These are phyloP conservation scores for Leptonema lineaticorne DNA, from an alignment of 1,140 invertebrate genomes.

Conservation along the genomic window DNA sequence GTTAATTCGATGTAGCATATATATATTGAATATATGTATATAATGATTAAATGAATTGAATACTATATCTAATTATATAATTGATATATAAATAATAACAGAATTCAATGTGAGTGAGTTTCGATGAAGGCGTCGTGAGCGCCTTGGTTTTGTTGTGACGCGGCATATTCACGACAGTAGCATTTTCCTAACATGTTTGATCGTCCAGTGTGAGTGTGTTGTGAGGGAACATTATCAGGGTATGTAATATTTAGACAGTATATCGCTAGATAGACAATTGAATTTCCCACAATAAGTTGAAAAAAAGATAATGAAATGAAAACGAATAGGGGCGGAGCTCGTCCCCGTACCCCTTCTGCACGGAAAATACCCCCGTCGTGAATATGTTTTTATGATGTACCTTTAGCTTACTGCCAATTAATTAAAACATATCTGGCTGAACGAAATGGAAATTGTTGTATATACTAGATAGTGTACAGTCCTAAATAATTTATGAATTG, in stretches of 20 bases:
- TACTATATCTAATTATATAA: constrained; percentile 27
- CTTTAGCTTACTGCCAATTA: constrained; percentile 44
- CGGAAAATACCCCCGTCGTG: constrained; percentile 30
- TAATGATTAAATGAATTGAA: constrained; percentile 36
- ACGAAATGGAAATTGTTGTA: constrained; percentile 48
- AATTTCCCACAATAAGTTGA: constrained; percentile 34
- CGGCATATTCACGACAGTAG: constrained; percentile 16
- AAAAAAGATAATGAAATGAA: too few species aligned
- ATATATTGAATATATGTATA: constrained; percentile 42
- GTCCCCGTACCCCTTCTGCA: constrained; percentile 11
- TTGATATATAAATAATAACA: constrained; percentile 32
- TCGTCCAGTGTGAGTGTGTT: constrained; percentile 14
- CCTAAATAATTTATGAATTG: constrained; percentile 58
- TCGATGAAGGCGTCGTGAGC: too few species aligned
- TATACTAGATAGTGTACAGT: constrained; percentile 61
- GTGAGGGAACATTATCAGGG: constrained; percentile 39
- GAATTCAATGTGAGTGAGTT: constrained; percentile 17
- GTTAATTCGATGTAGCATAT: constrained; percentile 42
- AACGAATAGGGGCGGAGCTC: not conserved
- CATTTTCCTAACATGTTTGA: too few species aligned
- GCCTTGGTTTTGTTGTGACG: constrained; percentile 40
- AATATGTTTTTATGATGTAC: constrained; percentile 36
- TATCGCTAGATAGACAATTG: constrained; percentile 43
- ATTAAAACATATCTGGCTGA: constrained; percentile 43
- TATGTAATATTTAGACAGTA: constrained; percentile 41